Conservation (phyloP, 1,140 invertebrate species). For the Lepidurus arcticus region DNA sequence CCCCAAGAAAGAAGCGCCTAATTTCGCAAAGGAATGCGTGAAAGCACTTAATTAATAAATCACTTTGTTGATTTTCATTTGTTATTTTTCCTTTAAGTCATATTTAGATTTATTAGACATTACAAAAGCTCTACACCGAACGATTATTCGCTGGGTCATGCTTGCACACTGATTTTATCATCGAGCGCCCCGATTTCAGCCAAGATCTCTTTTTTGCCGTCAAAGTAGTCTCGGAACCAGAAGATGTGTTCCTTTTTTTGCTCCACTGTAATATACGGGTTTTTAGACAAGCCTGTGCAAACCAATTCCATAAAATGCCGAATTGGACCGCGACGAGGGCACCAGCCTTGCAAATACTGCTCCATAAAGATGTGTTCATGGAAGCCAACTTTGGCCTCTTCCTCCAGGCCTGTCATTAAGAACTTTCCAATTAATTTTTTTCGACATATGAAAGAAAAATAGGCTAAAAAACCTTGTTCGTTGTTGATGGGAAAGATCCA, state of each 20-base stretch:
- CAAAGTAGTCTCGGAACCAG: conserved; percentile 91
- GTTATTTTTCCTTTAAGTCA: neutral
- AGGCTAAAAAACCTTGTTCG: conserved; percentile 72
- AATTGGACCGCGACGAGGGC: conserved; percentile 80
- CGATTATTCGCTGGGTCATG: neutral
- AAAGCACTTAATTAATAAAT: too few species aligned
- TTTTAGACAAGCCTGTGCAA: conserved; percentile 86
- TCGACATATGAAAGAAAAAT: conserved; percentile 1
- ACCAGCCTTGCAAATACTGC: conserved; percentile 73
- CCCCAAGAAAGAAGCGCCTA: too few species aligned
- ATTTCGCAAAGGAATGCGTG: too few species aligned
- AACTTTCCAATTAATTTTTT: neutral
- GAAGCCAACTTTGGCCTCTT: conserved; percentile 74
- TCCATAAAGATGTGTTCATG: conserved; percentile 92
- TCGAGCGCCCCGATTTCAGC: conserved; percentile 53
- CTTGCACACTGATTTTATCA: conserved; percentile 12
- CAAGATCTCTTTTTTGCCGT: conserved; percentile 67
- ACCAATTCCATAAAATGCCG: conserved; percentile 96
- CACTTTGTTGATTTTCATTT: too few species aligned
- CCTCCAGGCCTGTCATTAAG: conserved; percentile 59
- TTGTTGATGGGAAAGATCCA: conserved; percentile 98
- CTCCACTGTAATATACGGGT: conserved; percentile 78
- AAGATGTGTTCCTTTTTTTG: conserved; percentile 85
- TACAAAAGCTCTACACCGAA: neutral
- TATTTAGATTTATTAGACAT: neutral